These are phyloP conservation scores for Peromyscus maniculatus DNA, from an alignment of 2,113 vertebrate genomes.

Conservation along the genomic window DNA sequence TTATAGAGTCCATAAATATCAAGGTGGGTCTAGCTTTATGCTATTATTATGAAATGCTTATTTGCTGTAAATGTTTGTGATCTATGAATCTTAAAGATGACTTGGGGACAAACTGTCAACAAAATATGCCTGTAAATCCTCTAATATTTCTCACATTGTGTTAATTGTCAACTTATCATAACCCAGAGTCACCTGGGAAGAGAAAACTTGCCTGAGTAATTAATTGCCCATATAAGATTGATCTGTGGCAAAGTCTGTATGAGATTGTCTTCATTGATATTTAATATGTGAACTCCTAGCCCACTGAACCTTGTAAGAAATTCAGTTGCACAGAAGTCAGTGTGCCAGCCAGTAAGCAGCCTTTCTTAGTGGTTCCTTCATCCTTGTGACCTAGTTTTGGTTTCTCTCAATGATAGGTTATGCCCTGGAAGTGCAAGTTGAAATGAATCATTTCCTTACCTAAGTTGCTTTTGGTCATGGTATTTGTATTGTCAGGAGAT, in stretches of 20 bases:
- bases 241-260: background rate
- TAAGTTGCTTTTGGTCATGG: background rate
- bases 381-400: no score
- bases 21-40: background rate
- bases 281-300: background rate
- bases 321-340: background rate
- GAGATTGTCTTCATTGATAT: background rate
- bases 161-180: background rate
- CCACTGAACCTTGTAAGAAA: background rate
- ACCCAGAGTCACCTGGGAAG: background rate
- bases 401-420: background rate
- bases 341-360: background rate
- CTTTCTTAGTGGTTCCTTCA: background rate
- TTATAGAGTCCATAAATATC: background rate
- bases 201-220: background rate
- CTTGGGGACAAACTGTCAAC: background rate
- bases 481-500: background rate
- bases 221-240: background rate
- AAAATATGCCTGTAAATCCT: background rate
- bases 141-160: conserved; percentile 2
- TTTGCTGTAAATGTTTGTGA: background rate
- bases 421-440: background rate
- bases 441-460: background rate
- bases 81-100: background rate
- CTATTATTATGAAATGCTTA: background rate